Conservation (phyloP, 1,140 invertebrate species). For the Listronotus oregonensis region DNA sequence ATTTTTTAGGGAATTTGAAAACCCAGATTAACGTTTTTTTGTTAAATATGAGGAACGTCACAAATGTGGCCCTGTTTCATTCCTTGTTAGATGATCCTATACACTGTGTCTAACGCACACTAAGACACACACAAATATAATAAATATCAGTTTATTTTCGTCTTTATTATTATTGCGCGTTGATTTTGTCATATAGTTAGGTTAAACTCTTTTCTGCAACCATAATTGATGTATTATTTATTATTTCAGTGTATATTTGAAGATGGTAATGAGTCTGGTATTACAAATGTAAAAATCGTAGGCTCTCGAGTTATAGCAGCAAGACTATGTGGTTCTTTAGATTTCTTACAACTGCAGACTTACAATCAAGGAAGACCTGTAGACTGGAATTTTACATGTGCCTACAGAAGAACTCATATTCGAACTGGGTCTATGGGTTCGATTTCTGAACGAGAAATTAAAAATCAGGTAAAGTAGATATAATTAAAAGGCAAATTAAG, state of each 20-base stretch:
- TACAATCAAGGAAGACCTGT: constrained; percentile 74
- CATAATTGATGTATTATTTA: too few relatives aligned
- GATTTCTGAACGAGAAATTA: constrained; percentile 51
- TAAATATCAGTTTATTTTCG: too few relatives aligned
- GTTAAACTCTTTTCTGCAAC: too few relatives aligned
- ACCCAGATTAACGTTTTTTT: too few relatives aligned
- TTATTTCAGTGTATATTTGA: constrained; percentile 74
- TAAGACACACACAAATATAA: too few relatives aligned
- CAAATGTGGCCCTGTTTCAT: too few relatives aligned
- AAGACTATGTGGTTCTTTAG: constrained; percentile 79
- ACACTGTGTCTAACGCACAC: too few relatives aligned
- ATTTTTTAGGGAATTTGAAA: too few relatives aligned
- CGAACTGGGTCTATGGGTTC: constrained; percentile 76
- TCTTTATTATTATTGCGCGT: too few relatives aligned
- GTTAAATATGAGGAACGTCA: too few relatives aligned
- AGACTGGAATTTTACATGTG: constrained; percentile 76
- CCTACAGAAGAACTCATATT: constrained; percentile 75
- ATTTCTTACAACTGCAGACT: constrained; percentile 80
- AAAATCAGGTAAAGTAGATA: constrained; percentile 28
- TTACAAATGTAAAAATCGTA: constrained; percentile 76
- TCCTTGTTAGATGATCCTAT: too few relatives aligned
- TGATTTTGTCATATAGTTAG: too few relatives aligned
- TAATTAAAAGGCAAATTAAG: not conserved
- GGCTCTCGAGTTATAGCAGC: constrained; percentile 76
- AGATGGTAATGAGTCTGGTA: constrained; percentile 68